A percentile compares a stretch with the other conserved stretches of the same genome.
Conservation (phyloP, 2,888 invertebrate species). For the Prosopocoilus inquinatus region DNA sequence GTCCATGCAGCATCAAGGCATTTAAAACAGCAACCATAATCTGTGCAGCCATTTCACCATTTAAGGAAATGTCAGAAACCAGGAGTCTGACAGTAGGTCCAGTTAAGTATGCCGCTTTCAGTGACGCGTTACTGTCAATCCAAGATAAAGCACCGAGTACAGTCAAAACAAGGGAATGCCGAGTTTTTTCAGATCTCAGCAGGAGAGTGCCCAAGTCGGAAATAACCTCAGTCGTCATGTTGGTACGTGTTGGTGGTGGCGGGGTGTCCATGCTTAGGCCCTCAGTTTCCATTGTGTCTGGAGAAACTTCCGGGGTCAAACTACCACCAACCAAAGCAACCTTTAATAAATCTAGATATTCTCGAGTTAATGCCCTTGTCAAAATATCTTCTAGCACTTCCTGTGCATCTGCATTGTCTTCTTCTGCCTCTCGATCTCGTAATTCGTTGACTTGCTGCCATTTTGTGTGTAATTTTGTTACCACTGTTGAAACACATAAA, state of each 20-base stretch:
- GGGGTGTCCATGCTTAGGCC: constrained; percentile 70
- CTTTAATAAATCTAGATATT: constrained; percentile 80
- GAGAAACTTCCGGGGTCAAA: constrained; percentile 52
- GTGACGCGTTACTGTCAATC: constrained; percentile 81
- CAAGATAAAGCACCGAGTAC: constrained; percentile 72
- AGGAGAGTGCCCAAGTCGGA: constrained; percentile 78
- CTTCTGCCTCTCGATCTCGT: constrained; percentile 73
- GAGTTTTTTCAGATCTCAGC: constrained; percentile 64
- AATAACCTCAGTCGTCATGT: constrained; percentile 67
- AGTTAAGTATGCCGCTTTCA: constrained; percentile 74
- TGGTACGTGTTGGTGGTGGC: constrained; percentile 47
- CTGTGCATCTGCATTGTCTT: constrained; percentile 73
- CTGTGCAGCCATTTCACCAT: constrained; percentile 66
- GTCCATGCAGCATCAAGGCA: constrained; percentile 82
- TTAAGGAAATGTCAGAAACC: constrained; percentile 62
- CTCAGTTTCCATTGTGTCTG: constrained; percentile 63
- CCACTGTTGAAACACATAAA: constrained; percentile 51
- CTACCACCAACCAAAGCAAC: constrained; percentile 72
- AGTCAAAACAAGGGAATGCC: constrained; percentile 63
- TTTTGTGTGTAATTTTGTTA: constrained; percentile 67
- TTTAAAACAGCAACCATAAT: constrained; percentile 69
- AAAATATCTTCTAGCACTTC: constrained; percentile 85
- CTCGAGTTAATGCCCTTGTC: constrained; percentile 80
- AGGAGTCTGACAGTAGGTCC: constrained; percentile 70
- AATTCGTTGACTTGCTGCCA: constrained; percentile 79